Conservation (phyloP, 2,888 invertebrate species). For the Lingula anatina region DNA sequence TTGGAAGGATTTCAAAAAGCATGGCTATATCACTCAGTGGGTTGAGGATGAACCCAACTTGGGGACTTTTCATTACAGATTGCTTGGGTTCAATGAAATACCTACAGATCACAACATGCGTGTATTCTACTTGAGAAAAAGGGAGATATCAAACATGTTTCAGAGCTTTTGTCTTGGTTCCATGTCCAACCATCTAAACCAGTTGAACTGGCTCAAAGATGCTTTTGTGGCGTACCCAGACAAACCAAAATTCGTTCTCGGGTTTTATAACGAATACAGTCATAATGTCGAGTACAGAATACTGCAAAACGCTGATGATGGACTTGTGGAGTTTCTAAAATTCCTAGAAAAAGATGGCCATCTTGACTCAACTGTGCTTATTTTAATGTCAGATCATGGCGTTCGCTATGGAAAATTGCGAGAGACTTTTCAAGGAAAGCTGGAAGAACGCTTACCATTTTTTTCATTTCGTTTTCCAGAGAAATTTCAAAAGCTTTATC, state of each 20-base stretch:
- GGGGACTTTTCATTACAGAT: conserved; percentile 84
- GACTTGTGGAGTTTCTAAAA: conserved; percentile 59
- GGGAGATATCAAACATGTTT: conserved; percentile 22
- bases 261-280: conserved; percentile 82
- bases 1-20: conserved; percentile 69
- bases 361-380: conserved; percentile 74
- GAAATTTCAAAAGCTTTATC: conserved; percentile 62
- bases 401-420: conserved; percentile 71
- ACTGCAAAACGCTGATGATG: conserved; percentile 74
- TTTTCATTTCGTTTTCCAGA: conserved; percentile 75
- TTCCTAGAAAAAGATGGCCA: conserved; percentile 59
- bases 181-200: conserved; percentile 62
- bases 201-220: conserved; percentile 53
- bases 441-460: conserved; percentile 85
- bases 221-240: conserved; percentile 62
- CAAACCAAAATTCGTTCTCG: conserved; percentile 75
- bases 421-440: conserved; percentile 82
- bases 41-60: conserved; percentile 79
- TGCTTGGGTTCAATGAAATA: conserved; percentile 75
- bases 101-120: conserved; percentile 90
- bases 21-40: conserved; percentile 65
- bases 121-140: conserved; percentile 63
- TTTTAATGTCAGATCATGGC: conserved; percentile 92
- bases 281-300: conserved; percentile 79
- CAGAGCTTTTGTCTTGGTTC: conserved; percentile 63